Evolutionary conservation across 2,797 vertebrate species (phyloP).

Genomic region (Molossus alvarezi): DNA sequence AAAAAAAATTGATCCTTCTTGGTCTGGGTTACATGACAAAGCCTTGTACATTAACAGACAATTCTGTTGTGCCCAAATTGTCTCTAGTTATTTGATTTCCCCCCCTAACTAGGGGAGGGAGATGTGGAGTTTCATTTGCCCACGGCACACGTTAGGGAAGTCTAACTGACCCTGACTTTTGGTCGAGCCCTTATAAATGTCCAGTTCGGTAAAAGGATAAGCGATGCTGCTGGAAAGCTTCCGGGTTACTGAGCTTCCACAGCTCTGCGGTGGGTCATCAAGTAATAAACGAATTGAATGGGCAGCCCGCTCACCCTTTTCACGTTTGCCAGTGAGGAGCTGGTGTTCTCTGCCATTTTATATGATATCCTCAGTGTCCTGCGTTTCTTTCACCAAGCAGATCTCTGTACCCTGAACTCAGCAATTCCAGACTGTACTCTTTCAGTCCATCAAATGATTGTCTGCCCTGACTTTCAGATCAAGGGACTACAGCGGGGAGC

Average conservation of each 20-base stretch:
- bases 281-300: background rate
- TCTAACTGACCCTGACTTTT: background rate
- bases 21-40: background rate
- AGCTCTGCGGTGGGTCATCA: background rate
- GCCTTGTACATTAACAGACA: background rate
- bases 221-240: background rate
- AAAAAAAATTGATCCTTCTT: background rate
- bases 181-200: background rate
- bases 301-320: background rate
- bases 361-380: background rate
- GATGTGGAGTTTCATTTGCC: background rate
- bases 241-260: background rate
- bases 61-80: background rate
- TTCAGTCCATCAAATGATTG: background rate
- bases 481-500: background rate
- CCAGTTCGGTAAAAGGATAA: background rate
- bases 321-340: background rate
- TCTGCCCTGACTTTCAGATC: background rate
- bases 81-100: background rate
- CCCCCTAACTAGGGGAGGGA: background rate
- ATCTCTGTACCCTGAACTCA: background rate
- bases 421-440: background rate
- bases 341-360: background rate
- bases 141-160: background rate
- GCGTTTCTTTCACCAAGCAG: conserved; percentile 29